phyloP scores from a whole-genome alignment of 1,140 invertebrate species.

The Lethocerus indicus region DNA sequence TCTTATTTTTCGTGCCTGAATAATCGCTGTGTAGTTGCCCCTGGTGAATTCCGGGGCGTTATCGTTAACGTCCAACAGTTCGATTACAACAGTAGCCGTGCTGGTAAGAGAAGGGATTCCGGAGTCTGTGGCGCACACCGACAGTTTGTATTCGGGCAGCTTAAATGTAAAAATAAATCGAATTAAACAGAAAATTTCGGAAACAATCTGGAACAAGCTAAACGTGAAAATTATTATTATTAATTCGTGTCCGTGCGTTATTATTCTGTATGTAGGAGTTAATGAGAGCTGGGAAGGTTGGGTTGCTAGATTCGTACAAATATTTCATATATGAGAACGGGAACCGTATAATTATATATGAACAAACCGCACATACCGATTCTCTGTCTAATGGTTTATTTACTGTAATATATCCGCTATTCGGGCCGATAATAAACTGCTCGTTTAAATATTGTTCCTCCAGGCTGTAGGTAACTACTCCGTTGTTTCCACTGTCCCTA shows the following conservation, averaged over 20 bases:
- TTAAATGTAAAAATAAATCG: too few species aligned
- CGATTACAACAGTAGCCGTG: slow-evolving; percentile 30
- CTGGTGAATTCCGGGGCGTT: slow-evolving; percentile 59
- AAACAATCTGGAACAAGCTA: neutral
- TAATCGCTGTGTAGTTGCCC: neutral
- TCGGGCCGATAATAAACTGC: too few species aligned
- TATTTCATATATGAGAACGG: too few species aligned
- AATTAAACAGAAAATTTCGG: neutral
- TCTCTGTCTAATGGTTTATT: too few species aligned
- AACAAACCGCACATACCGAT: too few species aligned
- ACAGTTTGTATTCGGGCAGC: slow-evolving; percentile 64
- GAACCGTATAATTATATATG: too few species aligned
- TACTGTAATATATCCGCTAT: too few species aligned
- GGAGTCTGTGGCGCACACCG: slow-evolving; percentile 61
- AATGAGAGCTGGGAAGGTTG: too few species aligned
- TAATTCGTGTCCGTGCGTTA: neutral
- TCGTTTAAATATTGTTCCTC: too few species aligned
- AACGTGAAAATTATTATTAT: neutral
- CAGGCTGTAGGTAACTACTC: slow-evolving; percentile 55
- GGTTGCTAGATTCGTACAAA: too few species aligned
- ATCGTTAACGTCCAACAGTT: slow-evolving; percentile 73
- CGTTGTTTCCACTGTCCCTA: slow-evolving; percentile 63
- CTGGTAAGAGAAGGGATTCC: slow-evolving; percentile 56
- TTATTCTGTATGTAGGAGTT: too few species aligned
- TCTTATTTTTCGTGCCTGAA: too few species aligned